Base-by-base conservation (phyloP, 1,140 invertebrate species). In the Teleopsis dalmanni region DNA sequence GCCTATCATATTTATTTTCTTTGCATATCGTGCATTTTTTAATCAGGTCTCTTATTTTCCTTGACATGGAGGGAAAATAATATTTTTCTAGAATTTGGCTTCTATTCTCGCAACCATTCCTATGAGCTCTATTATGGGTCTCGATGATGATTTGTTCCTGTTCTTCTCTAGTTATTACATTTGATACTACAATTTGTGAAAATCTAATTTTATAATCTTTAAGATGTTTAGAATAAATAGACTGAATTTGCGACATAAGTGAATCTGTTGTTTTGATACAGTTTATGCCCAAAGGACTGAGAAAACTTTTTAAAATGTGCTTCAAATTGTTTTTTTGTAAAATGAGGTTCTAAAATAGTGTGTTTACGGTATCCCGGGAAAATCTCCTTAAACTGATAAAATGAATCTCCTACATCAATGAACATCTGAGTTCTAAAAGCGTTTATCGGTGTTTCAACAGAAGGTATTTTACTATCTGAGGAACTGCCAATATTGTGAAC, bases 381-480 rank as follows among this genome's bases (percentile, higher is more conserved):
- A 11, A 59, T 57, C 26, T 72, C 62, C 55, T 69, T 73, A 19
- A 45, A 0, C 66, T 57, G 7, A 54, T 59, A 11, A 58, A 47
- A 5, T 75, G 46, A 57, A 58, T 74, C 27, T 41, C 53, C 22
- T 74, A 53, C 3, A 68, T 60, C 45, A 60, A 58, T 46, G 75
- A 53, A 45, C 11, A 21, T 37, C 46, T 21, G 13, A 40, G 6
- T 21, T 63, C 56, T 6, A 53, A 60, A 51, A 10, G 21, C 41
- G 25, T 51, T 51, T 27, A n/a, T n/a, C n/a, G n/a, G n/a, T n/a
- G n/a, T n/a, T n/a, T n/a, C n/a, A n/a, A n/a, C n/a, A n/a, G n/a
- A 51, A 27, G 3, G 54, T 31, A 9, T 58, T 54, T 31, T 43
- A 53, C 21, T 31, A n/a, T 9, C 29, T n/a, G n/a, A n/a, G n/a